phyloP scores from a whole-genome alignment of 2,888 invertebrate species.

The Tanytarsus gracilentus region DNA sequence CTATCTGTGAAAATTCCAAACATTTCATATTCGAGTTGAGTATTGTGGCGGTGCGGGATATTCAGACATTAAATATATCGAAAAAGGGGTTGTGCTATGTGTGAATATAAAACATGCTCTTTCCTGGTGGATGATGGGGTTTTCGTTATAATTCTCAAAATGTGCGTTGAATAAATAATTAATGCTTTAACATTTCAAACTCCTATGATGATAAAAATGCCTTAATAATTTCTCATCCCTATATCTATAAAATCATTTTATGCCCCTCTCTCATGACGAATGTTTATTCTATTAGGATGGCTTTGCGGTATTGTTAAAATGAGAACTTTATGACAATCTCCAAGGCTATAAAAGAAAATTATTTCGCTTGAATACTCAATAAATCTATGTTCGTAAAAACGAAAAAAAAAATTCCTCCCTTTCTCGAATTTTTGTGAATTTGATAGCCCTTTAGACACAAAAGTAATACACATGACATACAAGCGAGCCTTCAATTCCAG shows the following conservation, averaged over 20 bases:
- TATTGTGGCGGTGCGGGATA: too few relatives aligned
- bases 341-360: too few relatives aligned
- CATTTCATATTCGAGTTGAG: not conserved
- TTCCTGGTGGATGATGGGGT: not conserved
- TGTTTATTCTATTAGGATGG: not conserved
- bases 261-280: not conserved
- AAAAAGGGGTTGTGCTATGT: not conserved
- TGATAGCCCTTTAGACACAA: too few relatives aligned
- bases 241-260: not conserved
- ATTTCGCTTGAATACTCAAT: too few relatives aligned
- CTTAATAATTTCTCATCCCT: slow-evolving; percentile 8
- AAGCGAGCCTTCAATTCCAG: too few relatives aligned
- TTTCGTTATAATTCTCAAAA: slow-evolving; percentile 18
- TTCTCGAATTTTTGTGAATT: too few relatives aligned
- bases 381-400: too few relatives aligned
- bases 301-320: too few relatives aligned
- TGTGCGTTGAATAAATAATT: slow-evolving; percentile 29
- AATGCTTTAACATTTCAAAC: slow-evolving; percentile 16
- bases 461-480: too few relatives aligned
- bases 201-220: not conserved
- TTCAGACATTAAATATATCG: too few relatives aligned
- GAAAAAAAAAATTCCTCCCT: too few relatives aligned
- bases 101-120: not conserved
- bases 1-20: not conserved
- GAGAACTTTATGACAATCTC: too few relatives aligned